Conservation (phyloP, 2,113 vertebrate genomes). For the Pogonocichla stellata region DNA sequence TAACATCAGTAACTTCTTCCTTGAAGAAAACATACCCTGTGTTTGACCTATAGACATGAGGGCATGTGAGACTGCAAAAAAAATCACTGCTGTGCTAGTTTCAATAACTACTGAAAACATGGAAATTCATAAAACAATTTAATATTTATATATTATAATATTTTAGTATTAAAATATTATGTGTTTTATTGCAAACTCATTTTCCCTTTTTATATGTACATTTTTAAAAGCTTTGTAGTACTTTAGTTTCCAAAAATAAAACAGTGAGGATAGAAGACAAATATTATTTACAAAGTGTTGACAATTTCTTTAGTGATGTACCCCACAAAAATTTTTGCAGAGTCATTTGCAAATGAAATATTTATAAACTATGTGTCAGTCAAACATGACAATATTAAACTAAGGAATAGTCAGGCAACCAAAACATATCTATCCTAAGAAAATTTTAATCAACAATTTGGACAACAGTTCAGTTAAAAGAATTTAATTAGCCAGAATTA, state of each 20-base stretch:
- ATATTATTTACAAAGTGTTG: neutral
- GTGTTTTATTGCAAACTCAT: neutral
- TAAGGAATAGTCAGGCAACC: neutral
- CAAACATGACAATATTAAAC: neutral
- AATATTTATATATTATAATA: neutral
- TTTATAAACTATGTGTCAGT: neutral
- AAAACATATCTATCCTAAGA: neutral
- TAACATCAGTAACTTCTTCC: neutral
- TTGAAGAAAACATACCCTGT: neutral
- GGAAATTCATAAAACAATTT: neutral
- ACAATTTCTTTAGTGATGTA: neutral
- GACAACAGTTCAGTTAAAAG: neutral
- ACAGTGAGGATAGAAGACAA: neutral
- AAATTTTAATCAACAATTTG: neutral
- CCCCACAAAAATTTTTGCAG: neutral
- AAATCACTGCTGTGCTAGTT: neutral
- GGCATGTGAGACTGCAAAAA: neutral
- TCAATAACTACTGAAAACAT: neutral
- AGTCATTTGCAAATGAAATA: neutral
- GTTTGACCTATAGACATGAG: neutral
- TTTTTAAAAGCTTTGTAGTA: neutral
- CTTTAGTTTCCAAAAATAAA: neutral
- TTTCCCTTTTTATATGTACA: neutral
- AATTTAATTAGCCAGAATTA: neutral
- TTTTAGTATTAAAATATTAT: neutral